Base-by-base conservation (phyloP, 2,888 invertebrate genomes). In the Thecocarcelia acutangulata region DNA sequence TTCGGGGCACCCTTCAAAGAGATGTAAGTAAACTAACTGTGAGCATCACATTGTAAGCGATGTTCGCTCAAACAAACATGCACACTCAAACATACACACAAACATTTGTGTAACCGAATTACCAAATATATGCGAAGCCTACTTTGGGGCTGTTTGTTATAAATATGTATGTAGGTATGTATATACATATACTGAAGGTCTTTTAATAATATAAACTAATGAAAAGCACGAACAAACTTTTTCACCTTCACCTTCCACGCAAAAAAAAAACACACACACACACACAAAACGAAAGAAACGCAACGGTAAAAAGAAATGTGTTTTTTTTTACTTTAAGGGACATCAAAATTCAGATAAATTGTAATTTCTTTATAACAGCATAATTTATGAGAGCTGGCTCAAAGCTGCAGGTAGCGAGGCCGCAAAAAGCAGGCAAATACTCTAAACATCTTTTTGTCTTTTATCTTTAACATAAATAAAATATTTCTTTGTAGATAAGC, bases 181-280 rank as follows among this genome's bases (percentile, higher is more conserved):
- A 28, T 6, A 46, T 9, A 46, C 15, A 15, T 46, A 11, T 24
- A 54, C 69, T 72, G 78, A 78, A 78, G 78, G 78, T 70, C 78
- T 78, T 77, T 64, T 59, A 50, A 52, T 72, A 66, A 64, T 59
- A 58, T 50, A 66, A 78, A 66, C 58, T 58, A 66, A 72, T 72
- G 72, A 52, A 72, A 78, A 52, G 58, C 72, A 64, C 64, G 72
- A 50, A 72, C 44, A 52, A 59, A 66, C 5, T 44, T 72, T 52
- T 52, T 78, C 61, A 59, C 78, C 78, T 78, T 78, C 78, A 78
- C 78, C 78, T 78, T 78, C 56, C 6, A 42, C 17, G 12, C 58
- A 72, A 52, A 40, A 48, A 13, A 52, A 52, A 33, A 13, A 61
- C n/a, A 61, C 21, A 40, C 19, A 44, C n/a, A n/a, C n/a, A 58